A percentile compares a stretch with the other conserved stretches of the same genome.
phyloP scores from a whole-genome alignment of 2,888 invertebrate genomes.

The Chesias legatella region DNA sequence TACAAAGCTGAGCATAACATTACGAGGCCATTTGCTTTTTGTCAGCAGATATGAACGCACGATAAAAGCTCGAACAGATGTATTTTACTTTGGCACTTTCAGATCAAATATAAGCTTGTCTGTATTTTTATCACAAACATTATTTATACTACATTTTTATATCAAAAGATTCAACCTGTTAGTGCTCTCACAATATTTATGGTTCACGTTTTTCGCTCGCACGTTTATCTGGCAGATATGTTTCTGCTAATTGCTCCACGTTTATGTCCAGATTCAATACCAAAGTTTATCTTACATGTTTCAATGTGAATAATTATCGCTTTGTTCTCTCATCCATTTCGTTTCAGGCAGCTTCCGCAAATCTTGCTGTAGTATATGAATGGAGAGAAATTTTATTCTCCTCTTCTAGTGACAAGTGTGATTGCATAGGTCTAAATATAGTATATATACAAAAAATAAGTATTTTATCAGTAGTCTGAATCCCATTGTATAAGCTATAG shows the following conservation, averaged over 20 bases:
- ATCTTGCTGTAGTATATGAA: no score
- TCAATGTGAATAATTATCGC: slow-evolving; percentile 21
- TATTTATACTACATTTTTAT: slow-evolving; percentile 18
- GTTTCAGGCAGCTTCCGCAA: no score
- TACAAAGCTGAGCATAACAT: no score
- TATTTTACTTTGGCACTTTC: slow-evolving; percentile 1
- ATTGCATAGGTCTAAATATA: no score
- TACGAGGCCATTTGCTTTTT: no score
- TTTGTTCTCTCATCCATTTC: neutral
- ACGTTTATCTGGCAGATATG: slow-evolving; percentile 28
- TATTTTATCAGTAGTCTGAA: no score
- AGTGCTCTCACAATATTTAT: slow-evolving; percentile 25
- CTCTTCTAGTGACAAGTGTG: no score
- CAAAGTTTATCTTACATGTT: slow-evolving; percentile 23
- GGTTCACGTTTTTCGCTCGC: slow-evolving; percentile 29
- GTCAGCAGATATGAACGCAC: no score
- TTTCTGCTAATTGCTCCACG: slow-evolving; percentile 30
- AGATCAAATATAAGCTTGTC: slow-evolving; percentile 3
- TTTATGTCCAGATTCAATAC: slow-evolving; percentile 27
- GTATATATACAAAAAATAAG: no score
- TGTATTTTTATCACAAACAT: slow-evolving; percentile 15
- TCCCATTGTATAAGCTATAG: no score
- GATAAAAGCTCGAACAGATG: no score
- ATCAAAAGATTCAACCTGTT: slow-evolving; percentile 22
- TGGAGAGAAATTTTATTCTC: no score